phyloP scores from a whole-genome alignment of 1,140 invertebrate species.

The Aphidius ervi region DNA sequence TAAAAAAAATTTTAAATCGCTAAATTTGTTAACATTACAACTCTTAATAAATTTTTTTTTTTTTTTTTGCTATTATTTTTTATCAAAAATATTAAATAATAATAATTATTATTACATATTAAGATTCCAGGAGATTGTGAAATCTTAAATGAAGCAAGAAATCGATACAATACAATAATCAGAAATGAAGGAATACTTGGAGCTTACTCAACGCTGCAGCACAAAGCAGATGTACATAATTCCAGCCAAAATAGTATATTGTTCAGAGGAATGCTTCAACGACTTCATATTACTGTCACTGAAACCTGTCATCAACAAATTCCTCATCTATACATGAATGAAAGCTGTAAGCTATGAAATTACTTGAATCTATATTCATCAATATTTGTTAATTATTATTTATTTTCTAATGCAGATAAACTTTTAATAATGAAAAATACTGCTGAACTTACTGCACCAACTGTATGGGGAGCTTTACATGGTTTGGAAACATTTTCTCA shows the following conservation, averaged over 20 bases:
- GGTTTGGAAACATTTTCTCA: constrained; percentile 79
- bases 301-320: constrained; percentile 51
- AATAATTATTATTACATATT: too few relatives aligned
- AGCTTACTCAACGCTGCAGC: too few relatives aligned
- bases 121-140: constrained; percentile 47
- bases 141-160: constrained; percentile 56
- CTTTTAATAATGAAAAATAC: constrained; percentile 35
- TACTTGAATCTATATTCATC: constrained; percentile 10
- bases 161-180: constrained; percentile 54
- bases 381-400: constrained; percentile 2
- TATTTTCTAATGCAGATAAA: constrained; percentile 35
- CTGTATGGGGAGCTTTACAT: constrained; percentile 73
- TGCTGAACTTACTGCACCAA: constrained; percentile 44
- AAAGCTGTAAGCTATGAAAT: constrained; percentile 59
- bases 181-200: constrained; percentile 38
- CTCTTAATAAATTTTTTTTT: too few relatives aligned
- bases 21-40: too few relatives aligned
- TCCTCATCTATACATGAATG: constrained; percentile 66
- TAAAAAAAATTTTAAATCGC: too few relatives aligned
- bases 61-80: too few relatives aligned
- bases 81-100: too few relatives aligned
- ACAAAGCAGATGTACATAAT: constrained; percentile 22
- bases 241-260: constrained; percentile 30
- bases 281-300: constrained; percentile 54
- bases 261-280: constrained; percentile 45